These are phyloP conservation scores for Taurulus bubalis DNA, from an alignment of 2,113 vertebrate genomes.

Conservation along the genomic window DNA sequence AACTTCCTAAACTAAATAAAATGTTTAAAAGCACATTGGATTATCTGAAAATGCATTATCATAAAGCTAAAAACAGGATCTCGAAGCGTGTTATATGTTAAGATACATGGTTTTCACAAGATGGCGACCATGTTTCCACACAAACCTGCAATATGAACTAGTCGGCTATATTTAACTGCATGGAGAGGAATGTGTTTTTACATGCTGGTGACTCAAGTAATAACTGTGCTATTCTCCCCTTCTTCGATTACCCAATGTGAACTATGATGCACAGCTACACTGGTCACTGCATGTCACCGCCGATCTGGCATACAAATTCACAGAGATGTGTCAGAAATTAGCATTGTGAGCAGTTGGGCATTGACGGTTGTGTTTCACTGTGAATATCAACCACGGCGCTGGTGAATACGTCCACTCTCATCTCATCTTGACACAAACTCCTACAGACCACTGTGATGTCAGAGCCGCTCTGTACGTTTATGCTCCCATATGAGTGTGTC, in stretches of 20 bases:
- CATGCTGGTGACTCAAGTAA: conserved; percentile 37
- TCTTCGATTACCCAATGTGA: conserved; percentile 33
- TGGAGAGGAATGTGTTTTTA: background rate
- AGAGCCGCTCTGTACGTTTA: conserved; percentile 61
- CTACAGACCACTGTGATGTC: conserved; percentile 75
- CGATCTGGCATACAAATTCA: conserved; percentile 56
- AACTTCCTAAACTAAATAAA: background rate
- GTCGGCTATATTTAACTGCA: background rate
- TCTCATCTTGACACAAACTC: conserved; percentile 76
- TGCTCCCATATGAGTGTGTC: conserved; percentile 1
- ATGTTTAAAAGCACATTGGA: background rate
- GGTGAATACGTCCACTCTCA: conserved; percentile 74
- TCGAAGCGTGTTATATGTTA: background rate
- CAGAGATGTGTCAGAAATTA: conserved; percentile 77
- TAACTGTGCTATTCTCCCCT: conserved; percentile 15
- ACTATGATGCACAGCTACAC: conserved; percentile 67
- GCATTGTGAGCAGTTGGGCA: conserved; percentile 81
- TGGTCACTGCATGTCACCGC: conserved; percentile 65
- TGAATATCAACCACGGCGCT: conserved; percentile 81
- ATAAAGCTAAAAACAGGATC: background rate
- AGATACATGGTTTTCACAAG: background rate
- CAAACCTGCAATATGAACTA: background rate
- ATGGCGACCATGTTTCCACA: background rate
- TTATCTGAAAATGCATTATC: background rate
- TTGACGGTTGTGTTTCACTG: conserved; percentile 81